A percentile compares a stretch with the other conserved stretches of the same genome.
Evolutionary conservation across 2,888 invertebrate genomes (phyloP).

Genomic region (Agrochola circellaris): DNA sequence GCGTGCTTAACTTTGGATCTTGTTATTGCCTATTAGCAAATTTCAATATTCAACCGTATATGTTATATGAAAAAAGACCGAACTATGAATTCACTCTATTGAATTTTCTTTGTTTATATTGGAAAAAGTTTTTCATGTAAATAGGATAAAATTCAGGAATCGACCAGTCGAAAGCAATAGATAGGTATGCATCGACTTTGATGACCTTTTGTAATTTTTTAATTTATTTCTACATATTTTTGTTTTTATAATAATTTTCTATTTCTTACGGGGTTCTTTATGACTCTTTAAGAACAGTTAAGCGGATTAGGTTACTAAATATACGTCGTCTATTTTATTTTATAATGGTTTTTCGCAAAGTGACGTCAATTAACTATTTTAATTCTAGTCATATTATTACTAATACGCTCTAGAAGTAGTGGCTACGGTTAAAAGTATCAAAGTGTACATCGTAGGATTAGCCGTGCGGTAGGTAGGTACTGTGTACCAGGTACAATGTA

Average conservation of each 20-base stretch:
- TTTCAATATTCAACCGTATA: neutral
- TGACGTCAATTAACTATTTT: too few relatives aligned
- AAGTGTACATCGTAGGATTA: slow-evolving; percentile 1
- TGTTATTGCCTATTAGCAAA: slow-evolving; percentile 24
- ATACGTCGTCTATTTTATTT: too few relatives aligned
- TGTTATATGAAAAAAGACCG: neutral
- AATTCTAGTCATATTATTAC: neutral
- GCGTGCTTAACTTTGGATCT: slow-evolving; percentile 6
- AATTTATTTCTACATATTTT: neutral
- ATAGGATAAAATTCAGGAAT: neutral
- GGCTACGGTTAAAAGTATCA: neutral
- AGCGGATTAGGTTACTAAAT: too few relatives aligned
- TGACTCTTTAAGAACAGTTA: too few relatives aligned
- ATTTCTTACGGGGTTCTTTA: too few relatives aligned
- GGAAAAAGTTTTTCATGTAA: slow-evolving; percentile 1
- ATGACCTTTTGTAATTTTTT: neutral
- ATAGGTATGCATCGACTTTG: neutral
- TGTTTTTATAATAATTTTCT: neutral
- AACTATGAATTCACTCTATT: neutral
- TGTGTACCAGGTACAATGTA: slow-evolving; percentile 35
- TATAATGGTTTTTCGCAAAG: too few relatives aligned
- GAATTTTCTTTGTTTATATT: neutral
- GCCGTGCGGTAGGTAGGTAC: slow-evolving; percentile 21
- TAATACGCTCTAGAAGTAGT: neutral
- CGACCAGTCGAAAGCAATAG: neutral